Conservation (phyloP, 2,888 invertebrate genomes). For the Gortyna flavago region DNA sequence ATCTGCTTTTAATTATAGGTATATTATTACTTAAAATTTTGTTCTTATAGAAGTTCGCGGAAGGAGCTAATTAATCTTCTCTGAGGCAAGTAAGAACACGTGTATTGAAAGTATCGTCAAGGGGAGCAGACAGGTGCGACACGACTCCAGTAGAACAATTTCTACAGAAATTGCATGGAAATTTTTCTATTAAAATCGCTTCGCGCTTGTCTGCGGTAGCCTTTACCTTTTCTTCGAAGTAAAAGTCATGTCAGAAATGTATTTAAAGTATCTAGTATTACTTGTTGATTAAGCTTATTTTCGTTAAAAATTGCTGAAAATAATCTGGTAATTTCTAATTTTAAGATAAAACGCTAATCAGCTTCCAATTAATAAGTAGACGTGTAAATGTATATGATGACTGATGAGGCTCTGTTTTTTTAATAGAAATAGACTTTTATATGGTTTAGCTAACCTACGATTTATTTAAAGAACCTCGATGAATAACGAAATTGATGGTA, state of each 20-base stretch:
- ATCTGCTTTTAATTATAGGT: constrained; percentile 16
- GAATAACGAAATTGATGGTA: neutral
- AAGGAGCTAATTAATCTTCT: neutral
- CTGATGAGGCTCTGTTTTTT: neutral
- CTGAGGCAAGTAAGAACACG: neutral
- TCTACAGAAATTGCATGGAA: neutral
- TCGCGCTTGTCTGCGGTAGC: neutral
- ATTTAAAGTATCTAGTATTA: neutral
- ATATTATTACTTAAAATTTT: constrained; percentile 18
- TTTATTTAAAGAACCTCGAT: neutral
- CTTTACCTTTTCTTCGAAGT: neutral
- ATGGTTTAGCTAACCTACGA: neutral
- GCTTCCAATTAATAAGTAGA: neutral
- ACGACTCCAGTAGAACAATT: neutral
- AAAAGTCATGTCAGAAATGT: neutral
- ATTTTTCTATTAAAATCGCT: neutral
- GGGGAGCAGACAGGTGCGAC: neutral
- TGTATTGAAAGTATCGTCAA: neutral
- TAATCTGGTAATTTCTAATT: neutral
- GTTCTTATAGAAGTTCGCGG: constrained; percentile 3
- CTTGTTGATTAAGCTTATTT: neutral
- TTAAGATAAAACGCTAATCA: neutral
- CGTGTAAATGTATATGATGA: neutral
- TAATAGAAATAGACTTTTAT: neutral
- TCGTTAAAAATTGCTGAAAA: neutral